Evolutionary conservation across 2,888 invertebrate species (phyloP), one percentile per base, ranked within the genome.

Genomic region (Philopedon plagiatum): DNA sequence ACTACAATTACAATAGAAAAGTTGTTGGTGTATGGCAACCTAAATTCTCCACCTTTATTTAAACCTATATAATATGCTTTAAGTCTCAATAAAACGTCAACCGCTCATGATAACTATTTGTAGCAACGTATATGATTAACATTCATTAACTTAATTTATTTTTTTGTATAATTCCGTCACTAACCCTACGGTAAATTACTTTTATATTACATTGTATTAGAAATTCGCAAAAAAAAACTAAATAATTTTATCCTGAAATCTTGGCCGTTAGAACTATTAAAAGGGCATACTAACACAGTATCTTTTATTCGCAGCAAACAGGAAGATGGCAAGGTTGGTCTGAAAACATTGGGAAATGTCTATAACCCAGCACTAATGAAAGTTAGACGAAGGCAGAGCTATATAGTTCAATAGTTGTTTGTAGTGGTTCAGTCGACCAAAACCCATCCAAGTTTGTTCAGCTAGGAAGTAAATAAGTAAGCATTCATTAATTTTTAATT

Each of bases 91-190:
- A 39, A 65, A 41, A 65, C 21, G 23, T 56, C 19, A 15, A 34
- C 39, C 13, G 41, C 39, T 23, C 23, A 13, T 37, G 26, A 23
- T 49, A 58, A 58, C 66, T 66, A 66, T 66, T 57, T 58, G 44
- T 46, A 66, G 66, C 66, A 66, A 66, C 66, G 46, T 54, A 66
- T 66, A 66, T 56, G 39, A 13, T 51, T 60, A 67, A 67, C 67
- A 67, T 57, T 41, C 39, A 54, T 66, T 66, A 41, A 58, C 34
- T 58, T 66, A 18, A 54, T 54, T 54, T 54, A 29, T 54, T 54
- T 29, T 9, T 29, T 54, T 54, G 46, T 46, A 46, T 54, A 29
- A 18, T 54, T 54, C 29, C 15, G 13, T 66, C 49, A 46, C 66
- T 66, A 58, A 66, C 15, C 23, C 66, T 66, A 63, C 46, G 29